phyloP scores from a whole-genome alignment of 1,140 invertebrate species.

The Amyelois transitella region DNA sequence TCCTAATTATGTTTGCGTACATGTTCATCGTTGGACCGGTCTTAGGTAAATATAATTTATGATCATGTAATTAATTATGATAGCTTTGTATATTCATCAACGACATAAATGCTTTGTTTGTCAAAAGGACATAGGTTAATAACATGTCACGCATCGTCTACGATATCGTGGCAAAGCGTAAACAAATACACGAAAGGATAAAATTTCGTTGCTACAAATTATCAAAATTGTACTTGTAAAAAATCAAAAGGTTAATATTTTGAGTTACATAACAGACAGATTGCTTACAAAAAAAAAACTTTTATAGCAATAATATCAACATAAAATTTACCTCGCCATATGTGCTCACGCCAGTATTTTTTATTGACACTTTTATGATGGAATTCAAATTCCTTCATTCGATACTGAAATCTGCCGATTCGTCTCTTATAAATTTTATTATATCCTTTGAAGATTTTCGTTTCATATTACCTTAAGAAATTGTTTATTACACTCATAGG shows the following conservation, averaged over 20 bases:
- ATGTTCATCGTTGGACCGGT: conserved; percentile 74
- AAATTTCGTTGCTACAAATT: no score
- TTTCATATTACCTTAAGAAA: no score
- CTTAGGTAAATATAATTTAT: conserved; percentile 53
- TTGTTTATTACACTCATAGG: no score
- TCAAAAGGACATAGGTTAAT: not conserved
- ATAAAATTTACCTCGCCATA: conserved; percentile 36
- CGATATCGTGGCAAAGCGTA: no score
- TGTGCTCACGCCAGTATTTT: conserved; percentile 38
- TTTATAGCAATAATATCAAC: conserved; percentile 18
- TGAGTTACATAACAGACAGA: not conserved
- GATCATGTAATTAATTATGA: conserved; percentile 11
- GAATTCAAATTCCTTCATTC: conserved; percentile 28
- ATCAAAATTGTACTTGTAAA: not conserved
- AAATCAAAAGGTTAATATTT: not conserved
- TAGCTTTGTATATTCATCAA: not conserved
- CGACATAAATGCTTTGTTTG: not conserved
- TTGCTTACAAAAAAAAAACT: not conserved
- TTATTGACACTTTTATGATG: conserved; percentile 53
- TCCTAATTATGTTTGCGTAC: conserved; percentile 69
- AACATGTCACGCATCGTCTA: no score
- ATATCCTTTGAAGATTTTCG: no score
- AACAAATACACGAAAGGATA: no score
- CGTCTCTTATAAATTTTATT: not conserved
- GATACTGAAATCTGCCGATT: not conserved